Base-by-base conservation (phyloP, 2,888 invertebrate genomes). In the Paralinhomoeus sp. region DNA sequence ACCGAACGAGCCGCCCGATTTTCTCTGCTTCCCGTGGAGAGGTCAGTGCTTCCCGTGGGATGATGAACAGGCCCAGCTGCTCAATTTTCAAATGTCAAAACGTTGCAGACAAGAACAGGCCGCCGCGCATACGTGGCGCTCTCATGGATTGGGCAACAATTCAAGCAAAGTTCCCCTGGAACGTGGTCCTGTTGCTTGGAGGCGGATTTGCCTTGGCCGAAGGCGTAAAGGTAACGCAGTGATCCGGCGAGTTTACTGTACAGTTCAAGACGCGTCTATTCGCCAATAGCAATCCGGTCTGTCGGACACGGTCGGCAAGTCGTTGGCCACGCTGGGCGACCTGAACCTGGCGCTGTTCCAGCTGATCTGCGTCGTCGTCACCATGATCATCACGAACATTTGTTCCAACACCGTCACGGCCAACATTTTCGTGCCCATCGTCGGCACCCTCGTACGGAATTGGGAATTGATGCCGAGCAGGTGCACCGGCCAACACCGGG, bases 381-480 rank as follows among this genome's bases (percentile, higher is more conserved):
- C 81, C 0, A 78, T 82, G 52, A 71, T 76, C 51, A 69, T 82
- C 45, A 89, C 87, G 0, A 84, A 87, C 64, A 76, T 87, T 57
- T 80, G 83, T 1, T 78, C 80, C 31, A 87, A 87, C 61, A 80
- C 83, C 1, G 84, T 85, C 39, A 79, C 82, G 35, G 82, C 83
- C 1, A 83, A 80, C 56, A 78, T 85, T 24, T 74, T 85, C 51
- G 66, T 84, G 49, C 82, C 84, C 5, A 80, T 84, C 18, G 66
- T 83, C 42, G 76, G 76, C 1, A 76, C 79, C 62, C 75, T 66
- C 57, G 66, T 65, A 13, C 31, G 51, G 35, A n/a, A 22, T 17
- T 71, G 80, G 44, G 63, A 71, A 53, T 71, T 81, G 45, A 81
- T 27, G 27, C 27, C 5, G 27, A 27, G 27, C 7, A 9, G 12